These are phyloP conservation scores for Sarcophaga caerulescens DNA, from an alignment of 2,888 invertebrate species.

Conservation along the genomic window DNA sequence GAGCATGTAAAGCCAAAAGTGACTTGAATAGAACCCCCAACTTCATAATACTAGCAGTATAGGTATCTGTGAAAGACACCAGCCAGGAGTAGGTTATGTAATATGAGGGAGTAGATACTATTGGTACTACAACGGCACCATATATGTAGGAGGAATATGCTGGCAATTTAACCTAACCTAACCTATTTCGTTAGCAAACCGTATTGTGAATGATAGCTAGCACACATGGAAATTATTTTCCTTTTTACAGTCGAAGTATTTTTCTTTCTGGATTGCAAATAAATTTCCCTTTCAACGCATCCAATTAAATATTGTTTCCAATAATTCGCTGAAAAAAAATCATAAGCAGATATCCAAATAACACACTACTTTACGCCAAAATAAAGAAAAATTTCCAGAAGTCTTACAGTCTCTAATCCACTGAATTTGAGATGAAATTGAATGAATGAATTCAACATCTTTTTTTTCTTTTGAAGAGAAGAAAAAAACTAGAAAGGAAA, in stretches of 20 bases:
- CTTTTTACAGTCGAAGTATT: background rate
- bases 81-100: too few relatives aligned
- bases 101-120: too few relatives aligned
- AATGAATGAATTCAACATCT: slow-evolving; percentile 44
- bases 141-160: too few relatives aligned
- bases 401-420: background rate
- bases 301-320: slow-evolving; percentile 33
- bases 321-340: too few relatives aligned
- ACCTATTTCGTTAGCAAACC: too few relatives aligned
- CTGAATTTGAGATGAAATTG: slow-evolving; percentile 43
- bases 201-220: background rate
- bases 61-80: too few relatives aligned
- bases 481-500: slow-evolving; percentile 5
- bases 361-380: slow-evolving; percentile 13
- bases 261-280: background rate
- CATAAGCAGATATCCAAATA: slow-evolving; percentile 32
- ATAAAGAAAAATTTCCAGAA: background rate
- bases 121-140: too few relatives aligned
- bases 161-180: too few relatives aligned
- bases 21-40: too few relatives aligned
- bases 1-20: too few relatives aligned
- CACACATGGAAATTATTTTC: background rate
- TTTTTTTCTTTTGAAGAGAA: slow-evolving; percentile 7
- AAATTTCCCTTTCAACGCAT: slow-evolving; percentile 49
- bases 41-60: too few relatives aligned